These are phyloP conservation scores for Myotis pilosus DNA, from an alignment of 2,797 vertebrate species.

Conservation along the genomic window DNA sequence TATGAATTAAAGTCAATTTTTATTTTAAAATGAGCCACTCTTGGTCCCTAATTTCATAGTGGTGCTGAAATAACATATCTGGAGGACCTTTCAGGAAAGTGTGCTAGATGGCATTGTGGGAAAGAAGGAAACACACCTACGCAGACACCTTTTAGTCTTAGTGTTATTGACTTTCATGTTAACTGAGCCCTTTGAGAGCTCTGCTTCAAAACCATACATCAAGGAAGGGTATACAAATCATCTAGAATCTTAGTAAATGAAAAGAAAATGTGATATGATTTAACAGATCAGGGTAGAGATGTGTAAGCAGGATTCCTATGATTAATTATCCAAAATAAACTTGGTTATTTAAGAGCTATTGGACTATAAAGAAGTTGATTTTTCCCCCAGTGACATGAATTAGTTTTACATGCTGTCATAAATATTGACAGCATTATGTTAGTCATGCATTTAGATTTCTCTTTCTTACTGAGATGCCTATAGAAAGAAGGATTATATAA, in stretches of 20 bases:
- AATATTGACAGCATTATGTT: constrained; percentile 65
- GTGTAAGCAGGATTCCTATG: constrained; percentile 68
- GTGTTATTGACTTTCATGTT: constrained; percentile 48
- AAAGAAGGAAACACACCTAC: not conserved
- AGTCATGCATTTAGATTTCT: constrained; percentile 58
- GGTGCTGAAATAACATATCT: not conserved
- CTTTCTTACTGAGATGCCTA: constrained; percentile 49
- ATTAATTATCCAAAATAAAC: constrained; percentile 77
- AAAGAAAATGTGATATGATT: constrained; percentile 74
- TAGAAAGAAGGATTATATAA: constrained; percentile 60
- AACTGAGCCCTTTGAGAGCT: constrained; percentile 46
- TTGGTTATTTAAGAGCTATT: constrained; percentile 73
- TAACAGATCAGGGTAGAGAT: constrained; percentile 68
- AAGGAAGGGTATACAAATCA: constrained; percentile 78
- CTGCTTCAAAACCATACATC: constrained; percentile 64
- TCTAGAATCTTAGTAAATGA: constrained; percentile 74
- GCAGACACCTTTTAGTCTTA: not conserved
- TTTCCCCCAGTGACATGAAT: not conserved
- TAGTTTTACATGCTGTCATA: constrained; percentile 65
- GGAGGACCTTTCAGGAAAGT: not conserved
- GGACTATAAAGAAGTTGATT: constrained; percentile 61
- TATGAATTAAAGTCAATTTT: constrained; percentile 3
- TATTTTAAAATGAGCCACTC: not conserved
- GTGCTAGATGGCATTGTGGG: not conserved
- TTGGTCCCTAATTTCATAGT: not conserved